Base-by-base conservation (phyloP, 2,888 invertebrate genomes). In the Drosophila dives region DNA sequence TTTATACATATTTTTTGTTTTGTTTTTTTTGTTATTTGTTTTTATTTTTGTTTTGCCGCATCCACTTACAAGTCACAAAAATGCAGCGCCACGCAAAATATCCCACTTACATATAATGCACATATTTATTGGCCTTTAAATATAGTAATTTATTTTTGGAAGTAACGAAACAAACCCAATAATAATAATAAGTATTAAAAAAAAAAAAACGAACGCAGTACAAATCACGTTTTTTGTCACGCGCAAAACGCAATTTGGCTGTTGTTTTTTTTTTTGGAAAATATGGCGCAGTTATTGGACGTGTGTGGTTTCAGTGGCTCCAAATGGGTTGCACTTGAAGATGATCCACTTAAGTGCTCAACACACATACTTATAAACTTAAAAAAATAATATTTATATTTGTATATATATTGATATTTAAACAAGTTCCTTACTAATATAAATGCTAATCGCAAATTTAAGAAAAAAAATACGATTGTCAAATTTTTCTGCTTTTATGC, bases 31-130 rank as follows among this genome's bases (percentile, higher is more conserved):
- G 5, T 29, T 29, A n/a, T 29, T 32, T 53, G 2, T 33, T 45
- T 61, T 50, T 23, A 56, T 7, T 56, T 38, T 54, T 40, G 17
- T 64, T 68, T 59, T 66, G 63, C 38, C 74, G 85, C 88, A 76
- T 85, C 77, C 83, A 85, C 54, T 87, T 83, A 80, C 82, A 83
- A 61, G 42, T 54, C 48, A 48, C 56, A 84, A 83, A 83, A 86
- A 58, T 88, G 86, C 84, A 89, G 15, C 56, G 75, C 73, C 56
- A 70, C 62, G 74, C 77, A 80, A 80, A 80, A 83, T 83, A 82
- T 67, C 38, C 71, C 66, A 69, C 69, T 61, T 17, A 50, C 10
- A 63, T 51, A 61, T 20, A 54, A 53, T 34, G 34, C 36, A 29
- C 50, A 51, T 40, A 38, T 67, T 72, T 75, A 60, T 80, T 62